Conservation (phyloP, 2,797 vertebrate genomes). For the Loris lydekkerianus region DNA sequence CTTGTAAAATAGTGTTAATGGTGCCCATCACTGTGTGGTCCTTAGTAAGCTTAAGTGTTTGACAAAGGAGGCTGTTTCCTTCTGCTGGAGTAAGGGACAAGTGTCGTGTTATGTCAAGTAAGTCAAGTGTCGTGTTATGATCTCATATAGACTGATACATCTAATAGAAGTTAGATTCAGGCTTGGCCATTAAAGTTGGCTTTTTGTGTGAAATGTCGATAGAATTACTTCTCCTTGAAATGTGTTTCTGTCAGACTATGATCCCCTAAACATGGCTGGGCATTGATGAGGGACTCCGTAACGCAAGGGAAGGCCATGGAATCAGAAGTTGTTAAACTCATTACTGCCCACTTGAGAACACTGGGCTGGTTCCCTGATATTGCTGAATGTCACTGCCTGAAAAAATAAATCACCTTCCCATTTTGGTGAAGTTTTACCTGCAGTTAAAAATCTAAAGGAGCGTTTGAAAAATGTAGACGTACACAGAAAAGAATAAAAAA, state of each 20-base stretch:
- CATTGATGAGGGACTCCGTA: neutral
- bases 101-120: neutral
- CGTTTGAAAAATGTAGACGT: neutral
- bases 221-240: neutral
- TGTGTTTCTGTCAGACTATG: neutral
- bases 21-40: accelerated
- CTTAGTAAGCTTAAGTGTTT: neutral
- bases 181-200: neutral
- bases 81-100: neutral
- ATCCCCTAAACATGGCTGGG: neutral
- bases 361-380: neutral
- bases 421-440: conserved; percentile 64
- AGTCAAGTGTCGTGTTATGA: neutral
- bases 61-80: neutral
- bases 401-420: neutral
- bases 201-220: neutral
- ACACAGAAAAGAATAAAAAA: conserved; percentile 36
- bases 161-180: conserved; percentile 33
- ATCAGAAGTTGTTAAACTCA: neutral
- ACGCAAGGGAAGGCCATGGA: neutral
- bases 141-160: neutral
- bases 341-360: neutral
- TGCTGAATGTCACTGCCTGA: conserved; percentile 10
- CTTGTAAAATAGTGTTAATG: neutral
- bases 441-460: conserved; percentile 42